Base-by-base conservation (phyloP, 2,113 vertebrate species). In the Oreotragus oreotragus region DNA sequence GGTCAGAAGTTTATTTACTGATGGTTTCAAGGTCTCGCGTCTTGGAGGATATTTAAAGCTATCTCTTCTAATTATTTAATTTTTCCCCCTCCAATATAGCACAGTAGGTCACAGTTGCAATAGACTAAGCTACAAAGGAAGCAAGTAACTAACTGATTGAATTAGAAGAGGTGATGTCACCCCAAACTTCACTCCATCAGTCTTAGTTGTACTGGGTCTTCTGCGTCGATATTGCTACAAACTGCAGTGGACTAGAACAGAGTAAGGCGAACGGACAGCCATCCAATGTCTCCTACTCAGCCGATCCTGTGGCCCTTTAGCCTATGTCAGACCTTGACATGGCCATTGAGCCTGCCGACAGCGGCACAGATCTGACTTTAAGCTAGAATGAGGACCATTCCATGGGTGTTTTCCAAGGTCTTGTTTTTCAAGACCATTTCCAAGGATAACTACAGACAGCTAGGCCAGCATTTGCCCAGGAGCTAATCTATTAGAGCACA, bases 121-220 rank as follows among this genome's bases (percentile, higher is more conserved):
- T 4, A 89, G 58, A 39, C 36, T 57, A 58, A 64, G 36, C 84
- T 36, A 28, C 60, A 88, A 90, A 94, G 17, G 43, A 93, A 95
- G 27, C 27, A 70, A 66, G 2, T 70, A 80, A 91, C 27, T 88
- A 33, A 39, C n/a, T 45, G 36, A 58, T n/a, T 33, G 27, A 77
- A 87, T 17, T 51, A 11, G 17, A 96, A 93, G 45, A 81, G 58
- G 53, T 16, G 17, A 84, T 85, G 30, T 96, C 36, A 89, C 1
- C 21, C 17, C 14, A 39, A 49, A 53, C 19, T 43, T 28, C 3
- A n/a, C 5, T 43, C 3, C 19, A 58, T 85, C 23, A 27, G 4
- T 88, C 28, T 86, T 92, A 30, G 23, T 30, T 76, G 16, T 28
- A 5, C 8, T 13, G 15, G 43, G n/a, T 58, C 25, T n/a, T 17